A percentile compares a stretch with the other conserved stretches of the same genome.
Evolutionary conservation across 1,140 invertebrate species (phyloP).

Genomic region (Palaemon carinicauda): DNA sequence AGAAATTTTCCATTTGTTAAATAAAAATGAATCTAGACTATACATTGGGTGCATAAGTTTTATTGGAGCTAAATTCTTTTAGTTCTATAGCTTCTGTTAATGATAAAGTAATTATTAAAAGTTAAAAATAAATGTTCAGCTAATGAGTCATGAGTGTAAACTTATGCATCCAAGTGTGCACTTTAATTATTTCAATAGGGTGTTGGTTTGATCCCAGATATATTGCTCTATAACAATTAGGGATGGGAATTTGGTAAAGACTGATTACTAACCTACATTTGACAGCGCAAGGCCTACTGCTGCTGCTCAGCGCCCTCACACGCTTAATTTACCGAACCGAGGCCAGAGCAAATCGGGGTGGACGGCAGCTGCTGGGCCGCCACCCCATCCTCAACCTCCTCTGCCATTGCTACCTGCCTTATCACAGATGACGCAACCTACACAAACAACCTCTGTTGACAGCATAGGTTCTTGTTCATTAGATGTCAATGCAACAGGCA

Average conservation of each 20-base stretch:
- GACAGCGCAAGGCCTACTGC: constrained; percentile 43
- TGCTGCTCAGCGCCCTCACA: constrained; percentile 44
- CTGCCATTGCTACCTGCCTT: constrained; percentile 13
- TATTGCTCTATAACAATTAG: not conserved
- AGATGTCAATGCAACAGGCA: constrained; percentile 48
- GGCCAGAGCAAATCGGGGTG: constrained; percentile 34
- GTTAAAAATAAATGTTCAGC: too few species aligned
- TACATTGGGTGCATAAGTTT: too few species aligned
- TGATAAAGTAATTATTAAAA: too few species aligned
- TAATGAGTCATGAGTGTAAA: too few species aligned
- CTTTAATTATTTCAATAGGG: not conserved
- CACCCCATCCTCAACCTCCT: constrained; percentile 11
- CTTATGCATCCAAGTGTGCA: too few species aligned
- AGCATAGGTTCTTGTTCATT: constrained; percentile 48
- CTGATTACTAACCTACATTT: constrained; percentile 28
- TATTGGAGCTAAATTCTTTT: too few species aligned
- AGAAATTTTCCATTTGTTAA: too few species aligned
- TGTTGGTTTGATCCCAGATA: not conserved
- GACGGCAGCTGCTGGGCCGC: constrained; percentile 31
- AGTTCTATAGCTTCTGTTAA: too few species aligned
- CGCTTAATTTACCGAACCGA: constrained; percentile 42
- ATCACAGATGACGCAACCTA: constrained; percentile 24
- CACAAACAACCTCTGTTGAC: constrained; percentile 49
- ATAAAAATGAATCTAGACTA: too few species aligned
- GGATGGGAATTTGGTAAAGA: not conserved